These are phyloP conservation scores for Sebastes paucispinis DNA, from an alignment of 2,797 vertebrate species.

Conservation along the genomic window DNA sequence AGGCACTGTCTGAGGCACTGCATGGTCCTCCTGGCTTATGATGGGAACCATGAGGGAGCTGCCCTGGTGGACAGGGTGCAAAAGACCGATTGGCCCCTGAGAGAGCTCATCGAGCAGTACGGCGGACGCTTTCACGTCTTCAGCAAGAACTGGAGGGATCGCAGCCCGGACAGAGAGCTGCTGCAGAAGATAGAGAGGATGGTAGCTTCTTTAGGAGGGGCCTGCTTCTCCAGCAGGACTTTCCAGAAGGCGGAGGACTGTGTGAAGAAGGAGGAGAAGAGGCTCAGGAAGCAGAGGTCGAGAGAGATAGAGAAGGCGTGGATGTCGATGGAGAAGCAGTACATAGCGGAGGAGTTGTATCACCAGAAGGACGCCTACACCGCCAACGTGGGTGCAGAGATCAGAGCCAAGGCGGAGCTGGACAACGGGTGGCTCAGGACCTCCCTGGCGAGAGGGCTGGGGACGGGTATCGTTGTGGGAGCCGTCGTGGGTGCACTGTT, in stretches of 20 bases:
- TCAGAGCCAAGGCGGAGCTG: slow-evolving; percentile 75
- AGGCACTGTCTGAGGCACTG: slow-evolving; percentile 67
- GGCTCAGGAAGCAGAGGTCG: slow-evolving; percentile 65
- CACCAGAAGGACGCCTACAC: slow-evolving; percentile 68
- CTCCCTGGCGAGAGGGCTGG: slow-evolving; percentile 73
- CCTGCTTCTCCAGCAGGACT: slow-evolving; percentile 66
- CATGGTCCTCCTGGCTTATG: slow-evolving; percentile 77
- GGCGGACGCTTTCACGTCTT: slow-evolving; percentile 77
- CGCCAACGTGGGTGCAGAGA: slow-evolving; percentile 51
- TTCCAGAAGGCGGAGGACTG: slow-evolving; percentile 77
- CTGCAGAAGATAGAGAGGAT: slow-evolving; percentile 78
- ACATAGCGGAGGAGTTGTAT: slow-evolving; percentile 67
- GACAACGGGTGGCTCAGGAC: slow-evolving; percentile 80
- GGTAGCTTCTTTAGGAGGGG: slow-evolving; percentile 68
- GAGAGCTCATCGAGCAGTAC: slow-evolving; percentile 74
- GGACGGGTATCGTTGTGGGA: slow-evolving; percentile 71
- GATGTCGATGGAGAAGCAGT: slow-evolving; percentile 69
- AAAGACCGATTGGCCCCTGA: slow-evolving; percentile 73
- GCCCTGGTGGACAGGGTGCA: slow-evolving; percentile 61
- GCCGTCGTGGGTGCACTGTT: slow-evolving; percentile 73
- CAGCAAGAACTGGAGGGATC: slow-evolving; percentile 76
- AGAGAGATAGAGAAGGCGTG: slow-evolving; percentile 66
- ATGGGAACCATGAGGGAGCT: slow-evolving; percentile 55
- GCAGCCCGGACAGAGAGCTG: slow-evolving; percentile 65
- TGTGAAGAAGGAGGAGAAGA: slow-evolving; percentile 77